These are phyloP conservation scores for Seriola dumerili DNA, from an alignment of 2,113 vertebrate genomes.

Conservation along the genomic window DNA sequence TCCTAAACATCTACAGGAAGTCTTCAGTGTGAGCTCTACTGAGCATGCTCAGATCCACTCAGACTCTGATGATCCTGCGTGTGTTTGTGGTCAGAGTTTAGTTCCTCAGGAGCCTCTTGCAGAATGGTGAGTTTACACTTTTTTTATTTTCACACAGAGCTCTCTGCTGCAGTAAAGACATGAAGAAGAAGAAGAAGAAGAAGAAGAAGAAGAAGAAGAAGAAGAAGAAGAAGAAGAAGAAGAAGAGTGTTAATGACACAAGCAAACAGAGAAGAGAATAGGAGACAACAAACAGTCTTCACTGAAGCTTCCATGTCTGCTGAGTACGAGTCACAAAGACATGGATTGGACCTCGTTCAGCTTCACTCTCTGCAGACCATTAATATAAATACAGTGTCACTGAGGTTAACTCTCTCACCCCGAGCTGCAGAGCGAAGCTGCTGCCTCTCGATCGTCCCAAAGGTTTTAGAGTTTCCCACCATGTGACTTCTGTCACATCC, in stretches of 20 bases:
- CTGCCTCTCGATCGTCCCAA: too few relatives aligned
- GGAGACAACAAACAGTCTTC: too few relatives aligned
- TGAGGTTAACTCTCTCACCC: too few relatives aligned
- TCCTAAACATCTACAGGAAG: neutral
- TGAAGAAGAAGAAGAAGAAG: neutral
- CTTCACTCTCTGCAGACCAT: neutral
- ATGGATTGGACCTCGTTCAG: neutral
- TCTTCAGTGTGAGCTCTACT: neutral
- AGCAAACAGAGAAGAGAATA: too few relatives aligned
- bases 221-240: too few relatives aligned
- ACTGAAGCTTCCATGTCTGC: too few relatives aligned
- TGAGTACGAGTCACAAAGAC: neutral
- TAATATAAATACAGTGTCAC: too few relatives aligned
- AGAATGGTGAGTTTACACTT: conserved; percentile 55
- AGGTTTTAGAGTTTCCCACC: too few relatives aligned
- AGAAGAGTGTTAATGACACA: too few relatives aligned
- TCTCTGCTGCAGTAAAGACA: neutral
- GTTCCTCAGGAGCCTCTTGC: neutral
- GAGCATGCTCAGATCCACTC: conserved; percentile 34
- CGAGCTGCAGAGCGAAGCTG: too few relatives aligned
- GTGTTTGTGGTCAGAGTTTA: neutral
- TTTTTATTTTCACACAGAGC: too few relatives aligned
- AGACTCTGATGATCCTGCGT: neutral
- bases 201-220: neutral
- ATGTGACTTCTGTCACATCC: too few relatives aligned